A percentile compares a stretch with the other conserved stretches of the same genome.
Conservation (phyloP, 35 echinoderm and acorn worm species). For the Hemicentrotus pulcherrimus region DNA sequence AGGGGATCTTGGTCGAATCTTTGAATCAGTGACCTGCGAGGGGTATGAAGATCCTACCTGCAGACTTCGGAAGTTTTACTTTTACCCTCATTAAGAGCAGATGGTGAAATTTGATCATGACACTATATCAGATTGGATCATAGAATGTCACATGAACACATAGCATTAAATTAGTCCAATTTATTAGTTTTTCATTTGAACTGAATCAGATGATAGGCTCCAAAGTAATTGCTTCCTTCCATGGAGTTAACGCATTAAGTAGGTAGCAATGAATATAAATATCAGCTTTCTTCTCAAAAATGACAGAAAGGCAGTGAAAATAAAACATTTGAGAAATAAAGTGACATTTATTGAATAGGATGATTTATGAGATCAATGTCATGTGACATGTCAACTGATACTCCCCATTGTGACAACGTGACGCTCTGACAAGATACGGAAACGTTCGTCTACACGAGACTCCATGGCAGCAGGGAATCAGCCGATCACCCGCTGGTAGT, state of each 20-base stretch:
- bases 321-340: not conserved
- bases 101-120: not conserved
- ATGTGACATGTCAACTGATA: not conserved
- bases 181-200: not conserved
- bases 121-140: not conserved
- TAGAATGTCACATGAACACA: not conserved
- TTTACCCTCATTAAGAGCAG: not conserved
- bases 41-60: not conserved
- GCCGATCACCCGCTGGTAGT: constrained; percentile 13
- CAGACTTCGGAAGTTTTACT: not conserved
- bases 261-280: not conserved
- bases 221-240: not conserved
- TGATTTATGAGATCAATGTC: not conserved
- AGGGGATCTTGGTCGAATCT: too few relatives aligned
- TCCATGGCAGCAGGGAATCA: not conserved
- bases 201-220: not conserved
- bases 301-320: not conserved
- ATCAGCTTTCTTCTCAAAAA: not conserved
- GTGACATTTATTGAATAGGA: not conserved
- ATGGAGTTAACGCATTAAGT: not conserved
- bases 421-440: not conserved
- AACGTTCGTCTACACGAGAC: constrained; percentile 23
- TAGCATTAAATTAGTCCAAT: not conserved
- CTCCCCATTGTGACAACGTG: not conserved
- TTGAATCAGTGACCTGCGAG: too few relatives aligned